A percentile compares a stretch with the other conserved stretches of the same genome.
phyloP scores from a whole-genome alignment of 2,113 vertebrate genomes.

The Petrocephalus microphthalmus region DNA sequence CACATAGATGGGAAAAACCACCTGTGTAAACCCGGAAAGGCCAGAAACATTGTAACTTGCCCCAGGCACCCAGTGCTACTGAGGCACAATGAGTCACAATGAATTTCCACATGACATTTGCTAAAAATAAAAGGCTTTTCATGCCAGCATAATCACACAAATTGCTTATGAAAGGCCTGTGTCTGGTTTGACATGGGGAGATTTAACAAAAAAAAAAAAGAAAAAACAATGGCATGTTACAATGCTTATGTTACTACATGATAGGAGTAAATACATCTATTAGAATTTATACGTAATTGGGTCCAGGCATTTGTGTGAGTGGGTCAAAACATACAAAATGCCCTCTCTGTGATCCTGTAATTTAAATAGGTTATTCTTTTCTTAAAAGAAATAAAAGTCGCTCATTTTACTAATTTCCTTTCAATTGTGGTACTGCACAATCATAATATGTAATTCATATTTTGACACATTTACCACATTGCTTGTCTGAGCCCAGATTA shows the following conservation, averaged over 20 bases:
- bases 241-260: not conserved
- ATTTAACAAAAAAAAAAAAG: not conserved
- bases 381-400: not conserved
- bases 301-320: not conserved
- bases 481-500: not conserved
- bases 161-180: not conserved
- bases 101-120: slow-evolving; percentile 12
- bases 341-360: not conserved
- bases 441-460: not conserved
- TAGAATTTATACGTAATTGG: not conserved
- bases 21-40: not conserved
- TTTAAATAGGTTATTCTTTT: not conserved
- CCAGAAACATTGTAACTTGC: not conserved
- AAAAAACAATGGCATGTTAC: not conserved
- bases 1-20: not conserved
- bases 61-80: not conserved
- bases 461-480: not conserved
- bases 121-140: slow-evolving; percentile 13
- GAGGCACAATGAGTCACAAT: not conserved
- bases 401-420: not conserved
- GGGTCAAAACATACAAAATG: not conserved
- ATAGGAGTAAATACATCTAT: not conserved
- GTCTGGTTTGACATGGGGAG: not conserved
- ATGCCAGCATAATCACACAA: slow-evolving; percentile 4
- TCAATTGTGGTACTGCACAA: not conserved